Conservation (phyloP, 2,888 invertebrate genomes). For the Chydorus sphaericus region DNA sequence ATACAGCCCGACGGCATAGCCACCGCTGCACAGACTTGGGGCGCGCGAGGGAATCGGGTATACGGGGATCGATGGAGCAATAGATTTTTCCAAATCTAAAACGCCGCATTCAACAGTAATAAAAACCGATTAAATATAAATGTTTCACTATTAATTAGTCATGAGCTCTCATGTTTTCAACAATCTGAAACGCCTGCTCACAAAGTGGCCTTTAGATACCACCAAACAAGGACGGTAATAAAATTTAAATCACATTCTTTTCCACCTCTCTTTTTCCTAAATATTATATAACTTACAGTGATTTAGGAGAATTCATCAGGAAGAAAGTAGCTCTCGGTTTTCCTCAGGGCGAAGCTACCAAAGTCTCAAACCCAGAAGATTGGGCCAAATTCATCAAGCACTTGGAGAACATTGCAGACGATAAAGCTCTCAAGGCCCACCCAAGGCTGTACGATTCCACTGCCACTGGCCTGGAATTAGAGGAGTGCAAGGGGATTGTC, state of each 20-base stretch:
- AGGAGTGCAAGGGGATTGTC: slow-evolving; percentile 12
- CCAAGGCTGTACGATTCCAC: background rate
- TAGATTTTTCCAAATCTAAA: too few species aligned
- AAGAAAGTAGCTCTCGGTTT: background rate
- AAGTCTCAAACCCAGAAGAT: background rate
- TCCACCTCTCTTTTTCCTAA: too few species aligned
- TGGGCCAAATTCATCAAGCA: background rate
- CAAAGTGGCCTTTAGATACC: slow-evolving; percentile 12
- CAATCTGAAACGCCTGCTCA: slow-evolving; percentile 2
- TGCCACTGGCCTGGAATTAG: slow-evolving; percentile 7
- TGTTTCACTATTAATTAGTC: too few species aligned
- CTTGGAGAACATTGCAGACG: slow-evolving; percentile 10
- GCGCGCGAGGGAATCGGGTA: too few species aligned
- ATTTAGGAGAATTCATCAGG: slow-evolving; percentile 8
- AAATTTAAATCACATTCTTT: background rate
- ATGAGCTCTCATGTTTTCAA: slow-evolving; percentile 9
- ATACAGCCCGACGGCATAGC: too few species aligned
- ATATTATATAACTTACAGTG: background rate
- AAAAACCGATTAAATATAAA: too few species aligned
- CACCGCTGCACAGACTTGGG: too few species aligned
- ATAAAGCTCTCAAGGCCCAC: background rate
- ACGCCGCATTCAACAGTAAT: too few species aligned
- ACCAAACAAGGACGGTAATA: slow-evolving; percentile 12
- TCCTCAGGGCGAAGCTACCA: slow-evolving; percentile 9
- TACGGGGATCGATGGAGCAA: too few species aligned